A percentile compares a stretch with the other conserved stretches of the same genome.
phyloP scores from a whole-genome alignment of 2,113 vertebrate genomes.

The Eclectus roratus region DNA sequence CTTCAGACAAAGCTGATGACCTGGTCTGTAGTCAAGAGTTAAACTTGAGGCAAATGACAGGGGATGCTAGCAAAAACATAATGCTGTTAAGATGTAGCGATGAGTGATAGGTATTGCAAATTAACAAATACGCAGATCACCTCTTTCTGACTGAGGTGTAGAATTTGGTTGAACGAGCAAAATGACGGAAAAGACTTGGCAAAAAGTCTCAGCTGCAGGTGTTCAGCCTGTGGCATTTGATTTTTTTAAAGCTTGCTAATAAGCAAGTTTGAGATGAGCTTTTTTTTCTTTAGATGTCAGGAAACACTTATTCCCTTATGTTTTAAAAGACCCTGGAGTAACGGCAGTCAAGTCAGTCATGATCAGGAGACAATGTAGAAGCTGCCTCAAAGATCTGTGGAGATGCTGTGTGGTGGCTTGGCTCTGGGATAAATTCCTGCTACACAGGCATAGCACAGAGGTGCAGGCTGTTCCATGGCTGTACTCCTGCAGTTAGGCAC shows the following conservation, averaged over 20 bases:
- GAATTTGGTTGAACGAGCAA: neutral
- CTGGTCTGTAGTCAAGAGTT: neutral
- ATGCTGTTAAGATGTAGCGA: neutral
- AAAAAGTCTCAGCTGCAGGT: neutral
- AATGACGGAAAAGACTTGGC: neutral
- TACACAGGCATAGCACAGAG: accelerated
- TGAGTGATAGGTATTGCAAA: neutral
- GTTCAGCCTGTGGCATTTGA: neutral
- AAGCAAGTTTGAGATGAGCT: neutral
- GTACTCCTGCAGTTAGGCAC: neutral
- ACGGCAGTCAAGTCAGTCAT: neutral
- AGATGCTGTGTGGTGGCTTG: neutral
- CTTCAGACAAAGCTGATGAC: neutral
- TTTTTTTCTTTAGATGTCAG: neutral
- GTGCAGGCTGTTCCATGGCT: accelerated
- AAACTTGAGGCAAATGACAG: neutral
- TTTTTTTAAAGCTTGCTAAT: neutral
- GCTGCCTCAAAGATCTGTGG: neutral
- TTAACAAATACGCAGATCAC: neutral
- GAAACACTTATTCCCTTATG: neutral
- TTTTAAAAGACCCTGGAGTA: neutral
- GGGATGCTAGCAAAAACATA: neutral
- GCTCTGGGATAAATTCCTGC: neutral
- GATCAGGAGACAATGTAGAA: neutral
- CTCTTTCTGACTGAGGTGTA: neutral